Percentiles rank a stretch among this genome's conserved stretches.
Conservation (phyloP, 2,888 invertebrate genomes). For the Meta bourneti region DNA sequence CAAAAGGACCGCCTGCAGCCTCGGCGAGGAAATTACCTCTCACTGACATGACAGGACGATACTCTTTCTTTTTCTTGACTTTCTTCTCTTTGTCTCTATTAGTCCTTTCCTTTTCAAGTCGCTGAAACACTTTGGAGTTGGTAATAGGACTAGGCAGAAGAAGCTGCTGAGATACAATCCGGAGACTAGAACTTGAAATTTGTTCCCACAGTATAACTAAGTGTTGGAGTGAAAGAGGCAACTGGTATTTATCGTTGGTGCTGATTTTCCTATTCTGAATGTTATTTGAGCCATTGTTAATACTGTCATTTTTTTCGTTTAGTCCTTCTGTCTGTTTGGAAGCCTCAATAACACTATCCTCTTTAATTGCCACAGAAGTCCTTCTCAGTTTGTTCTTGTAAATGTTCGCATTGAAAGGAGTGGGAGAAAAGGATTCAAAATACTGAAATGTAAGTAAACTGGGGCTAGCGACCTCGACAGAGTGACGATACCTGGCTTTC, state of each 20-base stretch:
- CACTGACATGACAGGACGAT: slow-evolving; percentile 80
- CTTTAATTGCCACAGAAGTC: slow-evolving; percentile 78
- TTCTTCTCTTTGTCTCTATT: slow-evolving; percentile 81
- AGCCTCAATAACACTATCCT: slow-evolving; percentile 77
- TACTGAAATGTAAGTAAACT: slow-evolving; percentile 81
- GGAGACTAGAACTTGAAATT: slow-evolving; percentile 84
- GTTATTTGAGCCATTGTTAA: slow-evolving; percentile 11
- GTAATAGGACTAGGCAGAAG: slow-evolving; percentile 84
- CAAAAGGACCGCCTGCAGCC: slow-evolving; percentile 78
- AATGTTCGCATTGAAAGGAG: slow-evolving; percentile 89
- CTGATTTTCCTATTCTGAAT: slow-evolving; percentile 46
- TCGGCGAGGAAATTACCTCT: slow-evolving; percentile 79
- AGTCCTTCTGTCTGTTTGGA: slow-evolving; percentile 54
- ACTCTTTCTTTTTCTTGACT: slow-evolving; percentile 84
- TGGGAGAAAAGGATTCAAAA: slow-evolving; percentile 87
- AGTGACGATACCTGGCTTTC: slow-evolving; percentile 88
- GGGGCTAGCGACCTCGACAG: slow-evolving; percentile 87
- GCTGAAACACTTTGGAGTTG: slow-evolving; percentile 80
- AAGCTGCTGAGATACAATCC: slow-evolving; percentile 84
- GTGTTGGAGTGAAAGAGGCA: slow-evolving; percentile 93
- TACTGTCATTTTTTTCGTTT: slow-evolving; percentile 67
- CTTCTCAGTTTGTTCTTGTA: slow-evolving; percentile 83
- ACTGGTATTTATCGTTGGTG: slow-evolving; percentile 78
- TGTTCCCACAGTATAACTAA: slow-evolving; percentile 95
- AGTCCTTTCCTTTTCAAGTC: slow-evolving; percentile 81